A percentile compares a stretch with the other conserved stretches of the same genome.
phyloP scores from a whole-genome alignment of 2,113 vertebrate genomes.

The Xyrauchen texanus region DNA sequence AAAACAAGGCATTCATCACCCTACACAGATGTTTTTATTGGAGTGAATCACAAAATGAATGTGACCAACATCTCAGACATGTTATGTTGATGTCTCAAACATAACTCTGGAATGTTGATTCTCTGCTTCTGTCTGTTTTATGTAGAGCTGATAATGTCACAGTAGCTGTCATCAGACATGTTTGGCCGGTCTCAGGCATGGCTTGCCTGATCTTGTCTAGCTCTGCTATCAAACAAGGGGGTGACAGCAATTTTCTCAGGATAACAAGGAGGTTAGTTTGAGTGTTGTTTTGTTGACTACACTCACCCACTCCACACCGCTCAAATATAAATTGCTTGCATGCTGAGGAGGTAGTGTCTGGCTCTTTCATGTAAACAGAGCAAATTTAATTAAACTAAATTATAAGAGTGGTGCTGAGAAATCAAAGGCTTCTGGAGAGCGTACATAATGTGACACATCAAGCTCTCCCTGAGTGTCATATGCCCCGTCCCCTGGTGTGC shows the following conservation, averaged over 20 bases:
- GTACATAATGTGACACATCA: neutral
- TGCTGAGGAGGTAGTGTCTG: neutral
- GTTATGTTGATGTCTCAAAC: too few relatives aligned
- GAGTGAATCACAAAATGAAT: neutral
- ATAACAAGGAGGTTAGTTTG: conserved; percentile 38
- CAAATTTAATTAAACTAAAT: conserved; percentile 45
- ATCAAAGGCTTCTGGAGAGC: conserved; percentile 7
- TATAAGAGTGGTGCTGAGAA: conserved; percentile 21
- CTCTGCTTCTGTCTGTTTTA: conserved; percentile 34
- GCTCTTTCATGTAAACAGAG: conserved; percentile 23
- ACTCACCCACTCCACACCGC: neutral
- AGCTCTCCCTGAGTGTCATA: conserved; percentile 21
- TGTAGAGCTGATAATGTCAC: neutral
- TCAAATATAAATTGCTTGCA: neutral
- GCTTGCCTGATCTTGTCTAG: conserved; percentile 60
- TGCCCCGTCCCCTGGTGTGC: neutral
- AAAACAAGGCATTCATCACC: too few relatives aligned
- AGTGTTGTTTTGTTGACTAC: conserved; percentile 40
- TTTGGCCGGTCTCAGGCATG: conserved; percentile 59
- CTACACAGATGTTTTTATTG: too few relatives aligned
- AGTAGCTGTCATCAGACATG: conserved; percentile 46
- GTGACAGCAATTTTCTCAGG: conserved; percentile 44
- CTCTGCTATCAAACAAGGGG: conserved; percentile 31
- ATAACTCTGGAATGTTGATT: conserved; percentile 35
- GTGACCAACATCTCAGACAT: neutral